These are phyloP conservation scores for Heterohyrax brucei DNA, from an alignment of 2,797 vertebrate genomes.

Conservation along the genomic window DNA sequence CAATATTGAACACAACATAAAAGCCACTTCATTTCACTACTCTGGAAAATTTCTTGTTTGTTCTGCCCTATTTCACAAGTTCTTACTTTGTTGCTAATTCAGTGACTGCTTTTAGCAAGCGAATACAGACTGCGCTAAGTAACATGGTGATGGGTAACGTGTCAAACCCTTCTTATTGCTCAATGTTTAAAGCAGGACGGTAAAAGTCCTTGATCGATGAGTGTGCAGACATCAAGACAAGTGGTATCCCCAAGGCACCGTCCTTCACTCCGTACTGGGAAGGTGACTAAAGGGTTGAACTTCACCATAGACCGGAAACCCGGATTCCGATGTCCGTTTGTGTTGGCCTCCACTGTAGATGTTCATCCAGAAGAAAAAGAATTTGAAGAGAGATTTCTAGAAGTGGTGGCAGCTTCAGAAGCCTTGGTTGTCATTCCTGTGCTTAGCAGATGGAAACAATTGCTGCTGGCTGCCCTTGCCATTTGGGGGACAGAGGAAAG, in stretches of 20 bases:
- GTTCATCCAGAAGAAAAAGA: slow-evolving; percentile 15
- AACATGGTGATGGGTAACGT: not conserved
- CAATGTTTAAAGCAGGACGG: not conserved
- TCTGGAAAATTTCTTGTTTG: slow-evolving; percentile 9
- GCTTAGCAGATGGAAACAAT: slow-evolving; percentile 56
- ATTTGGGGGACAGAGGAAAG: slow-evolving; percentile 64
- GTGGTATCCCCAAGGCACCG: fast-evolving
- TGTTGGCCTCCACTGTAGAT: not conserved
- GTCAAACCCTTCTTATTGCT: not conserved
- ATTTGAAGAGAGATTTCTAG: not conserved
- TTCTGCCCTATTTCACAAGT: slow-evolving; percentile 57
- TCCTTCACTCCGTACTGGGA: not conserved
- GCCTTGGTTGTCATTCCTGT: slow-evolving; percentile 52
- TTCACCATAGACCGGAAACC: too few relatives aligned
- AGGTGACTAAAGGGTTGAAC: too few relatives aligned
- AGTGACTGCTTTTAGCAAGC: slow-evolving; percentile 39
- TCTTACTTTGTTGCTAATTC: slow-evolving; percentile 13
- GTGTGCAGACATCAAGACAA: too few relatives aligned
- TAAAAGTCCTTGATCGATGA: fast-evolving
- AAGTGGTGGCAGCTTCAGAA: not conserved
- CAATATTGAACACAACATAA: not conserved
- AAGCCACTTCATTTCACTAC: slow-evolving; percentile 42
- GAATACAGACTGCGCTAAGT: not conserved
- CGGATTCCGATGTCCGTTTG: not conserved
- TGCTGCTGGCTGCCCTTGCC: slow-evolving; percentile 12